A percentile compares a stretch with the other conserved stretches of the same genome.
Conservation (phyloP, 2,888 invertebrate species). For the Cyaniris semiargus region DNA sequence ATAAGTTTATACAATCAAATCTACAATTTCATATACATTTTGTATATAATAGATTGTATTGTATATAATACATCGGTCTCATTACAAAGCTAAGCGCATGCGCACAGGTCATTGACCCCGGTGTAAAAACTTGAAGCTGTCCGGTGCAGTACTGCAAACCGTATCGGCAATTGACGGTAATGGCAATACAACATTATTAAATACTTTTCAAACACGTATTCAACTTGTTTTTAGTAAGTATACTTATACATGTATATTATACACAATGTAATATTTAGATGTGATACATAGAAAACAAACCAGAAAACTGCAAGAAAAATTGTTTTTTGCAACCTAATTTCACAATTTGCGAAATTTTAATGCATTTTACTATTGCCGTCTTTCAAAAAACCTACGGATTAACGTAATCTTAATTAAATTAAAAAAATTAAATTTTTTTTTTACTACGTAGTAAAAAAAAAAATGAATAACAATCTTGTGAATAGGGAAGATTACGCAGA, state of each 20-base stretch:
- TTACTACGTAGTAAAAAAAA: too few species aligned
- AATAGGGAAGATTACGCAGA: too few species aligned
- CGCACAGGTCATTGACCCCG: conserved; percentile 67
- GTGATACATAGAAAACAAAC: background rate
- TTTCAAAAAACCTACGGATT: too few species aligned
- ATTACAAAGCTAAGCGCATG: conserved; percentile 48
- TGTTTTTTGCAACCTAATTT: background rate
- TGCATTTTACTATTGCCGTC: background rate
- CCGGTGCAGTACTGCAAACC: conserved; percentile 70
- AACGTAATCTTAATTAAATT: too few species aligned
- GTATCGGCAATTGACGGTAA: conserved; percentile 56
- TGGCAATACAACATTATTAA: conserved; percentile 37
- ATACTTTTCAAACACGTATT: conserved; percentile 42
- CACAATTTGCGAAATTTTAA: background rate
- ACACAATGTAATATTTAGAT: background rate
- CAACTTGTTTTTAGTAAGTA: background rate
- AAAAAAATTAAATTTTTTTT: too few species aligned
- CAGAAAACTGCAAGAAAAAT: background rate
- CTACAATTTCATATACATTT: too few species aligned
- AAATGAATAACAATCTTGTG: too few species aligned
- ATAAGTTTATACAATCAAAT: too few species aligned
- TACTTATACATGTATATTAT: background rate
- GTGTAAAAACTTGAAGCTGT: conserved; percentile 69
- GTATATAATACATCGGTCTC: background rate
- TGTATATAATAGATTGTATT: background rate